These are phyloP conservation scores for Triplophysa tibetana DNA, from an alignment of 2,113 vertebrate genomes.

Conservation along the genomic window DNA sequence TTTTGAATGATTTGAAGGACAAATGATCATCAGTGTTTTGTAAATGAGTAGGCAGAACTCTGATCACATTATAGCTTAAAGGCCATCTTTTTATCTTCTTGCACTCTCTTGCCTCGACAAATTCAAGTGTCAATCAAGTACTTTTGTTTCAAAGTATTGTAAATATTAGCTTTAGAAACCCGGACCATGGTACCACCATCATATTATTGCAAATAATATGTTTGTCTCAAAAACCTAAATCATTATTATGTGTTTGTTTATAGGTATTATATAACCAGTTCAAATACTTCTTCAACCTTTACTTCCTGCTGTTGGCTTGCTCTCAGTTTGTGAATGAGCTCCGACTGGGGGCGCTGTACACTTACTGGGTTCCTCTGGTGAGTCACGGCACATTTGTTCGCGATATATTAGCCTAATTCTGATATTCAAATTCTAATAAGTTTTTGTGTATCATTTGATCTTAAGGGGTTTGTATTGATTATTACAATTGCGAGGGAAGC, in stretches of 20 bases:
- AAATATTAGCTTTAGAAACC: too few species aligned
- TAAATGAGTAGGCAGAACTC: background rate
- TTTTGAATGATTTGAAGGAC: constrained; percentile 54
- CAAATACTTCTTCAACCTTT: constrained; percentile 98
- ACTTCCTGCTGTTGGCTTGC: constrained; percentile 94
- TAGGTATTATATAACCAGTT: constrained; percentile 97
- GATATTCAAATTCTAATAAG: background rate
- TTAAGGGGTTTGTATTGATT: constrained; percentile 89
- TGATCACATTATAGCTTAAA: background rate
- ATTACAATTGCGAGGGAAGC: constrained; percentile 93
- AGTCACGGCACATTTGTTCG: constrained; percentile 56
- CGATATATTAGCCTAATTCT: background rate
- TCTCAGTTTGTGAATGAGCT: constrained; percentile 96
- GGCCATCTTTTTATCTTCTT: too few species aligned
- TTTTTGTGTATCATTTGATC: constrained; percentile 23
- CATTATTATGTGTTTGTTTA: constrained; percentile 20
- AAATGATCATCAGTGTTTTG: constrained; percentile 21
- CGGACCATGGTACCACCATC: too few species aligned
- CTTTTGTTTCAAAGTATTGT: too few species aligned
- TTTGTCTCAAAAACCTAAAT: background rate
- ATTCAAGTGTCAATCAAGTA: too few species aligned
- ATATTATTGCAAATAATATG: too few species aligned
- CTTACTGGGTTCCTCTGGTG: constrained; percentile 98
- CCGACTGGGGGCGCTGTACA: constrained; percentile 90
- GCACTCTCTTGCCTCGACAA: too few species aligned